These are phyloP conservation scores for Solea solea DNA, from an alignment of 2,113 vertebrate species.

Conservation along the genomic window DNA sequence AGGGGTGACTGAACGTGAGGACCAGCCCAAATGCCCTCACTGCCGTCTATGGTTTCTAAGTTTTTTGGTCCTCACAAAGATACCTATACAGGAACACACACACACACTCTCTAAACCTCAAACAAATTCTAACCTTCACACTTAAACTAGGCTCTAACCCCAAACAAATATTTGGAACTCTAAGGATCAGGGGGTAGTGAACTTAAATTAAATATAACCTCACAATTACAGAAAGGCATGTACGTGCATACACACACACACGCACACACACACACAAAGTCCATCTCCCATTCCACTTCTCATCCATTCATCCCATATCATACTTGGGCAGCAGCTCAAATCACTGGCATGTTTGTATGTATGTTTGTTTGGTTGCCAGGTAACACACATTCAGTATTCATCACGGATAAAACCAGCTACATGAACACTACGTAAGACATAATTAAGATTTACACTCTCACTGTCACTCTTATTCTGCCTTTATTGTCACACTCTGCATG, in stretches of 20 bases:
- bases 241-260: conserved; percentile 6
- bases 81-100: no score
- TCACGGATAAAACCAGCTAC: conserved; percentile 48
- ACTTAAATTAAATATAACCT: no score
- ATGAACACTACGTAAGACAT: conserved; percentile 4
- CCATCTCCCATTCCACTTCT: not conserved
- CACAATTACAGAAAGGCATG: no score
- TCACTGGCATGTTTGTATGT: conserved; percentile 64
- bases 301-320: conserved; percentile 26
- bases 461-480: not conserved
- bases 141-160: no score
- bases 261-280: not conserved
- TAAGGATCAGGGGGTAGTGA: no score
- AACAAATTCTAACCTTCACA: no score
- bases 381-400: conserved; percentile 38
- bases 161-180: no score
- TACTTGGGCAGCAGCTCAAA: conserved; percentile 37
- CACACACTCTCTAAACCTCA: no score
- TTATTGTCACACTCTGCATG: not conserved
- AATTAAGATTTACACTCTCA: conserved; percentile 7
- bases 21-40: no score
- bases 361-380: conserved; percentile 69
- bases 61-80: no score
- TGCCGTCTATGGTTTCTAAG: no score
- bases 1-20: no score